Base-by-base conservation (phyloP, 1,140 invertebrate genomes). In the Pseudomyrmex sp. region DNA sequence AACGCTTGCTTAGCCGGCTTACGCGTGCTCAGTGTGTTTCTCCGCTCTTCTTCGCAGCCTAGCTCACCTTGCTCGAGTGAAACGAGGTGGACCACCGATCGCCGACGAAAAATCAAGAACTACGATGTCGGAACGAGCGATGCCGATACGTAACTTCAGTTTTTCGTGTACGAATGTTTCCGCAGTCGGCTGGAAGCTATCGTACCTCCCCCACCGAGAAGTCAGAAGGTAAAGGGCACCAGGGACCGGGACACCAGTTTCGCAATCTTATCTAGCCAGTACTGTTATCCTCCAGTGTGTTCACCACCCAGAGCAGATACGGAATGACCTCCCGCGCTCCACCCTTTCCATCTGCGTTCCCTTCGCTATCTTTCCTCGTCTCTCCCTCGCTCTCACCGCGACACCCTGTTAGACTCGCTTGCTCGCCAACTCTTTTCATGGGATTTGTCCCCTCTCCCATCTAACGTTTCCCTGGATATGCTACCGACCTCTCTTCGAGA, bases 211-310 rank as follows among this genome's bases (percentile, higher is more conserved):
- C 68, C 68, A 10, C 65, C 52, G 13, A 8, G 61, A 83, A 80
- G 88, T 59, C 85, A 92, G 89, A 62, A 93, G 91, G 87, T 92
- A 92, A 86, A 89, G 89, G 89, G 90, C 92, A 93, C 92, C 26
- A 82, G 93, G 92, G 92, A 93, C 90, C 82, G 77, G 59, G 82
- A 88, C 86, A 91, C 87, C 88, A 87, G 84, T 92, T 88, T 88
- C 84, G 87, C 92, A 92, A 93, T 92, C 91, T 92, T 92, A 91
- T 92, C 90, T 85, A 76, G 70, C 83, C 86, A 85, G 66, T 80
- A 70, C 62, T 70, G 83, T 86, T 62, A 83, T 85, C 77, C 87
- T 48, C 48, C 50, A 63, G 62, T 73, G 62, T 86, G 70, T 76
- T 62, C 66, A 77, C 88, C 70, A 77, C 69, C 83, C 77, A 84